A percentile compares a stretch with the other conserved stretches of the same genome.
Conservation (phyloP, 2,113 vertebrate species). For the Tragelaphus scriptus region DNA sequence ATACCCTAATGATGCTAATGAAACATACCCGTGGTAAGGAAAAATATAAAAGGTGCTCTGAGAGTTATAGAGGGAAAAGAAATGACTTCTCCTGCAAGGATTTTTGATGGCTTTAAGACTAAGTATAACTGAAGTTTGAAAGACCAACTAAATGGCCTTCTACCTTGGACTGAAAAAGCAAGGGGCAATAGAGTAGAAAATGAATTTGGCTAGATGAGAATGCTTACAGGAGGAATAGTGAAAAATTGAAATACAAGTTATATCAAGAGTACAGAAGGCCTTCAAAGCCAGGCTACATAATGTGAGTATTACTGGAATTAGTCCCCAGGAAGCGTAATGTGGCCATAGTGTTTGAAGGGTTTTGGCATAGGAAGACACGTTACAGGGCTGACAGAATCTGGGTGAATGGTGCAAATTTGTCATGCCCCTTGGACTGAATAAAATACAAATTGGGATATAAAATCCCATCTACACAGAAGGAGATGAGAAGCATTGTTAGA, state of each 20-base stretch:
- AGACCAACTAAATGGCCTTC: neutral
- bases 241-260: conserved; percentile 23
- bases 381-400: neutral
- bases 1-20: neutral
- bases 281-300: neutral
- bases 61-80: neutral
- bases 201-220: neutral
- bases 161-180: neutral
- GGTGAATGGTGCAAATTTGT: neutral
- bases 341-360: neutral
- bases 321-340: neutral
- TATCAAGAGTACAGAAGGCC: neutral
- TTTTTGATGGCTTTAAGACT: neutral
- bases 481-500: neutral
- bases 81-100: neutral
- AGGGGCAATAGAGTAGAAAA: neutral
- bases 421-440: neutral
- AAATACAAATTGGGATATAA: neutral
- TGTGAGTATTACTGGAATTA: conserved; percentile 1
- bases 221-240: neutral
- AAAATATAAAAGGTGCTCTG: neutral
- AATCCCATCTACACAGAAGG: neutral
- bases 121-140: conserved; percentile 23
- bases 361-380: neutral
- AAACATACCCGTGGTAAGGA: neutral